Conservation (phyloP, 2,888 invertebrate genomes). For the Buathra laborator region DNA sequence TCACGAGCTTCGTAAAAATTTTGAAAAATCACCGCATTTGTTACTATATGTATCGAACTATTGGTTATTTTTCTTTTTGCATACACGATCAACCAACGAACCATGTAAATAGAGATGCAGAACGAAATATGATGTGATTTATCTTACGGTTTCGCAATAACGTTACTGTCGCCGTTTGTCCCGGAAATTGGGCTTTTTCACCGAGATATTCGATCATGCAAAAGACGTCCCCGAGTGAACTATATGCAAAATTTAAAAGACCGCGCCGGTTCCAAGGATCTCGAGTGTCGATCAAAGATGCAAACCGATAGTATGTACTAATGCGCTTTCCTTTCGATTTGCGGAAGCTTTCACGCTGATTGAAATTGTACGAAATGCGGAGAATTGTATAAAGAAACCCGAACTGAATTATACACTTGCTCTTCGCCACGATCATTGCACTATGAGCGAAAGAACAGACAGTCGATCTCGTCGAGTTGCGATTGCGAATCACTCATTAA, state of each 20-base stretch:
- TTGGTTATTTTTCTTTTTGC: too few species aligned
- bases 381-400: neutral
- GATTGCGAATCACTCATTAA: constrained; percentile 2
- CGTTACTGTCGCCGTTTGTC: too few species aligned
- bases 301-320: neutral
- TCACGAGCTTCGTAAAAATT: too few species aligned
- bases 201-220: neutral
- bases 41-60: too few species aligned
- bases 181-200: too few species aligned
- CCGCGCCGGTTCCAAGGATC: too few species aligned
- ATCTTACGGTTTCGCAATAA: too few species aligned
- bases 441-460: neutral
- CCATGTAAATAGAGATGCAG: too few species aligned
- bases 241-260: neutral
- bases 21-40: too few species aligned
- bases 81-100: too few species aligned
- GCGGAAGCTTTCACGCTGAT: neutral
- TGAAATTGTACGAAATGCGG: neutral
- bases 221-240: neutral
- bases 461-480: neutral
- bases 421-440: neutral
- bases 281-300: neutral
- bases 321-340: neutral
- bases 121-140: too few species aligned
- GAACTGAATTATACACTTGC: neutral